Conservation (phyloP, 2,797 vertebrate genomes). For the Xenopus petersii region DNA sequence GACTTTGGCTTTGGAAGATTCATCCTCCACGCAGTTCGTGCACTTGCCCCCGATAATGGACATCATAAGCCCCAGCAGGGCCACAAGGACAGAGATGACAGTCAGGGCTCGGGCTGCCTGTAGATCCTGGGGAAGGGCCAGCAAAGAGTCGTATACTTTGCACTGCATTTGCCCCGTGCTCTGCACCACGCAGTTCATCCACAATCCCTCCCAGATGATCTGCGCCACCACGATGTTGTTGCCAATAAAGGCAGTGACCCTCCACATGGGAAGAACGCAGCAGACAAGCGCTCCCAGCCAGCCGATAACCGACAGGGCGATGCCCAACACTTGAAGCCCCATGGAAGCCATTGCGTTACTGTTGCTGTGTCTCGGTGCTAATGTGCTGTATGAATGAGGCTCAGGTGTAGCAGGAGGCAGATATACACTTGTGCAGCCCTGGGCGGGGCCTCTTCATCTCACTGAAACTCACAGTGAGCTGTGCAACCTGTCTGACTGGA, state of each 20-base stretch:
- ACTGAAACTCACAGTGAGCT: slow-evolving; percentile 42
- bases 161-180: slow-evolving; percentile 96
- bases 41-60: slow-evolving; percentile 83
- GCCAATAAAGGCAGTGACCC: slow-evolving; percentile 82
- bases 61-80: slow-evolving; percentile 74
- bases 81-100: slow-evolving; percentile 76
- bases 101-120: slow-evolving; percentile 84
- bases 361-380: background rate
- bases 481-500: slow-evolving; percentile 38
- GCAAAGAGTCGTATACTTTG: slow-evolving; percentile 84
- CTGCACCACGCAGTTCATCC: slow-evolving; percentile 93
- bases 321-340: slow-evolving; percentile 86
- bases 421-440: slow-evolving; percentile 64
- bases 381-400: background rate
- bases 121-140: slow-evolving; percentile 82
- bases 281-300: slow-evolving; percentile 83
- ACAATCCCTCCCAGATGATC: slow-evolving; percentile 88
- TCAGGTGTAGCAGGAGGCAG: background rate
- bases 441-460: slow-evolving; percentile 66
- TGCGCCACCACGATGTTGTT: slow-evolving; percentile 87
- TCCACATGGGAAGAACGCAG: slow-evolving; percentile 88
- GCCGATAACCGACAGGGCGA: slow-evolving; percentile 80
- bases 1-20: slow-evolving; percentile 77
- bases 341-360: slow-evolving; percentile 77
- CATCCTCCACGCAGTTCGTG: slow-evolving; percentile 89